phyloP scores from a whole-genome alignment of 2,797 vertebrate genomes.

The Lepilemur septentrionalis region DNA sequence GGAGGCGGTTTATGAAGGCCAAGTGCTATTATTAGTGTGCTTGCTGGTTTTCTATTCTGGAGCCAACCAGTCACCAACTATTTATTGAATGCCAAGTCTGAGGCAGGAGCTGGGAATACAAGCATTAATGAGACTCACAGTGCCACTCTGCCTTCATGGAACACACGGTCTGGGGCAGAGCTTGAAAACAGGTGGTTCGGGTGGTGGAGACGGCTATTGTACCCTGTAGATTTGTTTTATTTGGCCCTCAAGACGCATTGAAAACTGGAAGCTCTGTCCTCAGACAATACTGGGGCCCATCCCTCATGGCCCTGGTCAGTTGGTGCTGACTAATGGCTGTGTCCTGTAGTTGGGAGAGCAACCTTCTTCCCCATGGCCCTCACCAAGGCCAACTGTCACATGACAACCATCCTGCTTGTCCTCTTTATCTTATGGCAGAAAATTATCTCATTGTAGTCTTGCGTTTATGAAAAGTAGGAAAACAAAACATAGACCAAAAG shows the following conservation, averaged over 20 bases:
- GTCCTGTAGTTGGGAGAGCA: neutral
- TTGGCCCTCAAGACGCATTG: neutral
- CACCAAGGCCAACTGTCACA: neutral
- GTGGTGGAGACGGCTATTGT: neutral
- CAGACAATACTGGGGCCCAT: neutral
- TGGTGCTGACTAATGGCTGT: neutral
- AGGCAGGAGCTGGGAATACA: neutral
- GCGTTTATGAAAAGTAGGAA: neutral
- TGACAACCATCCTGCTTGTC: neutral
- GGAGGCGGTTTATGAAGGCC: neutral
- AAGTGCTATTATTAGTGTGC: neutral
- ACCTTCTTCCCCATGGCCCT: neutral
- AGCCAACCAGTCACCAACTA: neutral
- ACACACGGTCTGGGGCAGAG: neutral
- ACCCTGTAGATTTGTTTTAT: neutral
- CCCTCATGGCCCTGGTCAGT: neutral
- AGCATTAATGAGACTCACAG: neutral
- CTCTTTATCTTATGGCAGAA: neutral
- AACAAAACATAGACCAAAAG: neutral
- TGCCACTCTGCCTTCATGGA: neutral
- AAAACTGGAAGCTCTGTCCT: neutral
- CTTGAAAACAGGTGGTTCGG: neutral
- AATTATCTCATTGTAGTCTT: neutral
- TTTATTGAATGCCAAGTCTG: neutral
- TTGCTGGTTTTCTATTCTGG: neutral